A percentile compares a stretch with the other conserved stretches of the same genome.
Conservation (phyloP, 2,113 vertebrate genomes). For the Podilymbus podiceps region DNA sequence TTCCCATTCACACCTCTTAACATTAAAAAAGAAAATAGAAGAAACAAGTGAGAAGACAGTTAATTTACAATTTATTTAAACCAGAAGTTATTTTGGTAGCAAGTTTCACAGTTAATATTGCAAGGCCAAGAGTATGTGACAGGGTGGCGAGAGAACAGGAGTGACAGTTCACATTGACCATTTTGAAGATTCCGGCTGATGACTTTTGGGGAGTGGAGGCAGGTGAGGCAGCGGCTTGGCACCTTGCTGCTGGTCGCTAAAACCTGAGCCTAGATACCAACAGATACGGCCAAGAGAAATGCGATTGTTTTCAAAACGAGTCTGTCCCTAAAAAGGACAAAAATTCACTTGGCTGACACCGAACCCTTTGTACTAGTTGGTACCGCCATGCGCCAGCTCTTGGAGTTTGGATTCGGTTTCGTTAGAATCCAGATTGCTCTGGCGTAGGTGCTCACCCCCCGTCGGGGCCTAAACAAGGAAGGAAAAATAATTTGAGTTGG, state of each 20-base stretch:
- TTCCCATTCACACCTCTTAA: neutral
- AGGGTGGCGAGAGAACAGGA: neutral
- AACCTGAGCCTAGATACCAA: neutral
- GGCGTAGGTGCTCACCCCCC: rapidly evolving
- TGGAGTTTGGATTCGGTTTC: rapidly evolving
- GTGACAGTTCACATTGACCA: neutral
- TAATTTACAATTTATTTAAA: neutral
- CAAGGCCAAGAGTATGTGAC: neutral
- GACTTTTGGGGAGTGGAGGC: neutral
- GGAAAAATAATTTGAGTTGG: rapidly evolving
- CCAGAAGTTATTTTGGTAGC: neutral
- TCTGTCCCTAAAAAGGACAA: neutral
- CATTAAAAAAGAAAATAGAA: neutral
- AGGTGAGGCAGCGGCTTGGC: neutral
- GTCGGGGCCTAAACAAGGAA: rapidly evolving
- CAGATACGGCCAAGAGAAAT: neutral
- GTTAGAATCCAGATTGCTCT: rapidly evolving
- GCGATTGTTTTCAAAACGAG: neutral
- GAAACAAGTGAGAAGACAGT: neutral
- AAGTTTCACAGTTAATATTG: neutral
- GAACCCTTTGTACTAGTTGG: neutral
- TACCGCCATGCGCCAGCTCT: neutral
- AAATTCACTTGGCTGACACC: rapidly evolving
- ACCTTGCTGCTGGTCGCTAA: neutral
- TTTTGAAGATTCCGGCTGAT: neutral